A percentile compares a stretch with the other conserved stretches of the same genome.
Evolutionary conservation across 2,797 vertebrate genomes (phyloP).

Genomic region (Sternarchorhynchus goeldii): DNA sequence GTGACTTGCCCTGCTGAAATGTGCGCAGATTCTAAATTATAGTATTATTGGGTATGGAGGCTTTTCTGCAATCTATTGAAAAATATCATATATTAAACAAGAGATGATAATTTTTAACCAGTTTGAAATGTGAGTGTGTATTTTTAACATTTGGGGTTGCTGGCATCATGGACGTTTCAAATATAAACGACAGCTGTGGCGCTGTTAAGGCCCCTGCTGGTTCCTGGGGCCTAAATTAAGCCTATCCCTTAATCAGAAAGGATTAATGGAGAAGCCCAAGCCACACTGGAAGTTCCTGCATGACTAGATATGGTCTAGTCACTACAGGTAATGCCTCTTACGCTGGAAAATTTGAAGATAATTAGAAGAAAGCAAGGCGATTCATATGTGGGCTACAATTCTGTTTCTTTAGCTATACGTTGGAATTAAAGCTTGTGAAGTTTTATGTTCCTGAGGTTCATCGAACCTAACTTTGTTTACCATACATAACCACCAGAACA

Average conservation of each 20-base stretch:
- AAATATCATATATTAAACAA: conserved; percentile 82
- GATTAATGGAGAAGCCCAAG: not conserved
- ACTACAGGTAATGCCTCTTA: not conserved
- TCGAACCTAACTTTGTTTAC: too few species aligned
- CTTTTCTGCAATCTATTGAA: conserved; percentile 79
- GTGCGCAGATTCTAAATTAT: conserved; percentile 74
- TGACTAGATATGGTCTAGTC: not conserved
- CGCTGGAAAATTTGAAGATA: too few species aligned
- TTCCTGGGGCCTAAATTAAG: conserved; percentile 29
- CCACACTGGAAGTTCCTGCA: not conserved
- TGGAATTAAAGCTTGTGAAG: not conserved
- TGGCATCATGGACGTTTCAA: not conserved
- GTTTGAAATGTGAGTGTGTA: conserved; percentile 62
- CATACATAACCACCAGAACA: too few species aligned
- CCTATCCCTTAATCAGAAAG: not conserved
- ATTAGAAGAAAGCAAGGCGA: not conserved
- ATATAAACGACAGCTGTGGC: conserved; percentile 38
- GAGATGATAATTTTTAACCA: conserved; percentile 74
- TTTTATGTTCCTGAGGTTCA: not conserved
- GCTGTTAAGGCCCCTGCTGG: conserved; percentile 1
- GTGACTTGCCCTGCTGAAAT: conserved; percentile 69
- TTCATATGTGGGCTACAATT: not conserved
- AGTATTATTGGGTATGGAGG: conserved; percentile 77
- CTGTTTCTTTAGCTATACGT: too few species aligned
- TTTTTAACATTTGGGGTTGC: conserved; percentile 21